Percentiles rank a stretch among this genome's conserved stretches.
phyloP scores from a whole-genome alignment of 2,888 invertebrate species.

The Spisula solida region DNA sequence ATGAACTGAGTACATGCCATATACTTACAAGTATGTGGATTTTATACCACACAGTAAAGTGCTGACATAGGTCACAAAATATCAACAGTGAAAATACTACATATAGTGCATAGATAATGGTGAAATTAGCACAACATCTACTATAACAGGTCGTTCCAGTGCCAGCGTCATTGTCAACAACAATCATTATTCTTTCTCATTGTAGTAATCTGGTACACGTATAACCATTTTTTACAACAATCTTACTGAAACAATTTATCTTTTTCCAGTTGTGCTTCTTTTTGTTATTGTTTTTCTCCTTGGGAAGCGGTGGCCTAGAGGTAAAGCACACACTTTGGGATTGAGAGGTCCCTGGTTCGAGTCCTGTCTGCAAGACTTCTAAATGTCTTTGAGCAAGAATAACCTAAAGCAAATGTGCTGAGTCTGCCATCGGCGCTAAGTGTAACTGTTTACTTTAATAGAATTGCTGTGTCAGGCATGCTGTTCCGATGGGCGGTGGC shows the following conservation, averaged over 20 bases:
- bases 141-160: no score
- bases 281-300: not conserved
- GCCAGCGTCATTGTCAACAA: no score
- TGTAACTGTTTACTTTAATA: no score
- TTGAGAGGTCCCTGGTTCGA: no score
- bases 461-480: no score
- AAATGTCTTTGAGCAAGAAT: not conserved
- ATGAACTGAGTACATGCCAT: conserved; percentile 39
- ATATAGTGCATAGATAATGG: not conserved
- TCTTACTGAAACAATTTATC: not conserved
- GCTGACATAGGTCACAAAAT: conserved; percentile 51
- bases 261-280: not conserved
- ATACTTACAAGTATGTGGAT: conserved; percentile 75
- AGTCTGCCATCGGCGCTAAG: no score
- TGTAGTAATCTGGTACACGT: no score
- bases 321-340: no score
- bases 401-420: not conserved
- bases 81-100: not conserved
- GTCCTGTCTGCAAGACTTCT: no score
- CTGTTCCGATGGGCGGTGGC: no score
- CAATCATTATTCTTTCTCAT: not conserved
- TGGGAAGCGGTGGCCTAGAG: no score
- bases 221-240: no score
- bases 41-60: conserved; percentile 71
- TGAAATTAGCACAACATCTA: not conserved